phyloP scores from a whole-genome alignment of 2,888 invertebrate species.

The Spodoptera picta region DNA sequence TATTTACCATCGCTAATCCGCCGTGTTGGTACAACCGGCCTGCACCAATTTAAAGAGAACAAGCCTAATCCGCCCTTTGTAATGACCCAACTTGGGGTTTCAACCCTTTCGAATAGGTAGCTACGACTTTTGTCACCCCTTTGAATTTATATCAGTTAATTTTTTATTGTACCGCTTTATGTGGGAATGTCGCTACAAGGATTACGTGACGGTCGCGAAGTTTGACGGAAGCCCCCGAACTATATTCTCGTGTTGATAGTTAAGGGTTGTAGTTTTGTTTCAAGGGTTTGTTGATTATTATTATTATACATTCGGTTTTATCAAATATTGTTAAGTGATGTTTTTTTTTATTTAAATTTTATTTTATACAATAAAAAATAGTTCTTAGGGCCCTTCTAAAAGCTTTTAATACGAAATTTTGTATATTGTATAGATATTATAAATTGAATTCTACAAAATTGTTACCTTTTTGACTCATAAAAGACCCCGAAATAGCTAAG shows the following conservation, averaged over 20 bases:
- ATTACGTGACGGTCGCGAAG: conserved; percentile 47
- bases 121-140: conserved; percentile 60
- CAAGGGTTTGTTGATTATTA: too few relatives aligned
- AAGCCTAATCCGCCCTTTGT: conserved; percentile 70
- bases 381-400: too few relatives aligned
- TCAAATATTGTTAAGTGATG: too few relatives aligned
- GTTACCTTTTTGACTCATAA: too few relatives aligned
- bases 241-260: conserved; percentile 33
- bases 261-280: conserved; percentile 29
- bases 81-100: conserved; percentile 65
- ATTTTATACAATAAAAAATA: too few relatives aligned
- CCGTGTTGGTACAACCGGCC: conserved; percentile 59
- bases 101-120: conserved; percentile 57
- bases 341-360: too few relatives aligned
- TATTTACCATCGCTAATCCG: conserved; percentile 64
- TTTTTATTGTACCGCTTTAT: conserved; percentile 55
- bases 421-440: too few relatives aligned
- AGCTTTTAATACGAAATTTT: too few relatives aligned
- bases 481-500: too few relatives aligned
- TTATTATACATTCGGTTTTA: too few relatives aligned
- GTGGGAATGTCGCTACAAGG: conserved; percentile 47
- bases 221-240: conserved; percentile 44
- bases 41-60: conserved; percentile 70
- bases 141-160: conserved; percentile 62
- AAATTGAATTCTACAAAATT: too few relatives aligned